Conservation (phyloP, 2,888 invertebrate genomes). For the Zele albiditarsus region DNA sequence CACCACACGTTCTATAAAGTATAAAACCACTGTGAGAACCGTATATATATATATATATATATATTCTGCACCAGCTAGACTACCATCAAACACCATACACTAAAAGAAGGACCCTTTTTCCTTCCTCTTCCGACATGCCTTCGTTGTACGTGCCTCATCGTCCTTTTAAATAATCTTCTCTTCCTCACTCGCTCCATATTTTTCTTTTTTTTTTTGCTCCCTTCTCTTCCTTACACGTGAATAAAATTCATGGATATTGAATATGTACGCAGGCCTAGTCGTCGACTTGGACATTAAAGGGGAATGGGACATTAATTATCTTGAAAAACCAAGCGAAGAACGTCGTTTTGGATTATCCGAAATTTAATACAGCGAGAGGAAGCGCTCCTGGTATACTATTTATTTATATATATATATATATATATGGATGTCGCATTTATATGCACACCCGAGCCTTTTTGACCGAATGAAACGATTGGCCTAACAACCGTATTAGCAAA, state of each 20-base stretch:
- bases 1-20: slow-evolving; percentile 25
- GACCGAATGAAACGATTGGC: slow-evolving; percentile 10
- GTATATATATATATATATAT: slow-evolving; percentile 20
- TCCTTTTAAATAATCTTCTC: slow-evolving; percentile 14
- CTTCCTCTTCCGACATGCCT: slow-evolving; percentile 40
- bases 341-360: slow-evolving; percentile 61
- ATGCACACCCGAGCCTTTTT: slow-evolving; percentile 29
- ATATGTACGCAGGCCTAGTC: slow-evolving; percentile 15
- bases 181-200: slow-evolving; percentile 6
- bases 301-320: slow-evolving; percentile 66
- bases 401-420: neutral
- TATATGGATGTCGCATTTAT: slow-evolving; percentile 24
- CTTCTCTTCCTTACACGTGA: slow-evolving; percentile 33
- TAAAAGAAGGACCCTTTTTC: slow-evolving; percentile 40
- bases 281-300: slow-evolving; percentile 45
- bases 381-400: slow-evolving; percentile 10
- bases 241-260: neutral
- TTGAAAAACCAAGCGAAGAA: slow-evolving; percentile 49
- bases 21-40: slow-evolving; percentile 51
- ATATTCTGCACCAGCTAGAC: slow-evolving; percentile 44
- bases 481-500: slow-evolving; percentile 34
- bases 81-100: neutral
- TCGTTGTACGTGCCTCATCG: slow-evolving; percentile 43
- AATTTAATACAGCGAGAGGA: slow-evolving; percentile 58
- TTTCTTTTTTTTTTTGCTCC: slow-evolving; percentile 8